These are phyloP conservation scores for Hydractinia symbiolongicarpus DNA, from an alignment of 30 jellyfish, hydroid and myxozoan genomes.

Conservation along the genomic window DNA sequence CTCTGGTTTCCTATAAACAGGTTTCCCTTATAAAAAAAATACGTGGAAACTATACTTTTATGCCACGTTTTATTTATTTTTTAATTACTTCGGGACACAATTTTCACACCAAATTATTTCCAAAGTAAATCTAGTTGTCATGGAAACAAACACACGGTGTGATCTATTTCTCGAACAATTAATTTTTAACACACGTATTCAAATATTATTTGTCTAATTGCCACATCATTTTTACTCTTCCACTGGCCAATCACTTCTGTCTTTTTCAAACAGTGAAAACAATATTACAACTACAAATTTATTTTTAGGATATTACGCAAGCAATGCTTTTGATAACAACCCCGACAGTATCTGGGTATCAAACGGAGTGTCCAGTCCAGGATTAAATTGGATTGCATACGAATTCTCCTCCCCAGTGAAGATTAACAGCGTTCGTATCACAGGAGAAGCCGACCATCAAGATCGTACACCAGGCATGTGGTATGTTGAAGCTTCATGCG, in stretches of 20 bases:
- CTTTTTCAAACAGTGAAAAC: not conserved
- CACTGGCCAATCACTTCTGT: not conserved
- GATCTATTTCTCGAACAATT: too few relatives aligned
- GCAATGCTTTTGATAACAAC: slow-evolving; percentile 96
- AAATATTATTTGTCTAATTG: too few relatives aligned
- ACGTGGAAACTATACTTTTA: too few relatives aligned
- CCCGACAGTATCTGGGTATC: slow-evolving; percentile 90
- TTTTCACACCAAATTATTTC: too few relatives aligned
- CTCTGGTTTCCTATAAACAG: too few relatives aligned
- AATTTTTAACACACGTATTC: too few relatives aligned
- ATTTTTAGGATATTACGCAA: slow-evolving; percentile 76
- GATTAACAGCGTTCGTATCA: slow-evolving; percentile 60
- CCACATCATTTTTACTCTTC: not conserved
- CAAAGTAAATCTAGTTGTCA: too few relatives aligned
- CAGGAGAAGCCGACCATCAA: slow-evolving; percentile 85
- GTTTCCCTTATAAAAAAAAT: too few relatives aligned
- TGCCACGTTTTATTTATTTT: too few relatives aligned
- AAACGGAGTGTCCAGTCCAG: slow-evolving; percentile 87
- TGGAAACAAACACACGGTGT: too few relatives aligned
- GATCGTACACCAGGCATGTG: slow-evolving; percentile 74
- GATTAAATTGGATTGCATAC: slow-evolving; percentile 93
- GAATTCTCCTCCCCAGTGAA: slow-evolving; percentile 87
- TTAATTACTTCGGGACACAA: too few relatives aligned
- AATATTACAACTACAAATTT: not conserved
- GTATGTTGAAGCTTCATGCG: slow-evolving; percentile 94